These are phyloP conservation scores for Dilophus febrilis DNA, from an alignment of 2,888 invertebrate species.

Conservation along the genomic window DNA sequence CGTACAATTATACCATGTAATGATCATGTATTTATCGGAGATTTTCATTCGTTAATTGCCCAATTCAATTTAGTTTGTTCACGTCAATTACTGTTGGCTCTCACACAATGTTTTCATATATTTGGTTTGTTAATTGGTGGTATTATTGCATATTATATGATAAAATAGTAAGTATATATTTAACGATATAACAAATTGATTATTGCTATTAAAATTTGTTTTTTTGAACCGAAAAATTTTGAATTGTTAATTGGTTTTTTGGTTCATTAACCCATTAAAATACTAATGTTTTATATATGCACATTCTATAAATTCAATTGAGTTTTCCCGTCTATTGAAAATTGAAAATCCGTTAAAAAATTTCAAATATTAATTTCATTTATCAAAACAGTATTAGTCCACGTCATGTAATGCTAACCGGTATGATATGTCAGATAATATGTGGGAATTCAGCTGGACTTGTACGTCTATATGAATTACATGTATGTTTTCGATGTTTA, in stretches of 20 bases:
- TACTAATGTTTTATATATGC: too few species aligned
- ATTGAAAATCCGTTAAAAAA: too few species aligned
- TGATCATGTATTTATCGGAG: slow-evolving; percentile 19
- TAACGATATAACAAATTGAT: too few species aligned
- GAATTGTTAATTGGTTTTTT: too few species aligned
- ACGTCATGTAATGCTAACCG: slow-evolving; percentile 28
- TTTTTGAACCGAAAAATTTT: too few species aligned
- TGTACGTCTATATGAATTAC: slow-evolving; percentile 28
- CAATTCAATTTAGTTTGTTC: slow-evolving; percentile 31
- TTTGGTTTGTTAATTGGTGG: slow-evolving; percentile 29
- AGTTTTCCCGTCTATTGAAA: too few species aligned
- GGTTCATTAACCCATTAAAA: too few species aligned
- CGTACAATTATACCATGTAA: slow-evolving; percentile 18
- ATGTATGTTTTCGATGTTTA: slow-evolving; percentile 30
- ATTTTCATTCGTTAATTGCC: slow-evolving; percentile 22
- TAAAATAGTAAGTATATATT: slow-evolving; percentile 17
- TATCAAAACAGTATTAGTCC: slow-evolving; percentile 30
- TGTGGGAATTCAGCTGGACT: slow-evolving; percentile 30
- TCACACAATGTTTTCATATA: slow-evolving; percentile 30
- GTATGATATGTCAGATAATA: slow-evolving; percentile 30
- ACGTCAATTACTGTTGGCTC: slow-evolving; percentile 23
- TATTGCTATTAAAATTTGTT: too few species aligned
- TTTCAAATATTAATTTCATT: too few species aligned
- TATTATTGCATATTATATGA: slow-evolving; percentile 19
- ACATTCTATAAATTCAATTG: too few species aligned